A percentile compares a stretch with the other conserved stretches of the same genome.
phyloP scores from a whole-genome alignment of 2,113 vertebrate genomes.

The Pycnonotus jocosus region DNA sequence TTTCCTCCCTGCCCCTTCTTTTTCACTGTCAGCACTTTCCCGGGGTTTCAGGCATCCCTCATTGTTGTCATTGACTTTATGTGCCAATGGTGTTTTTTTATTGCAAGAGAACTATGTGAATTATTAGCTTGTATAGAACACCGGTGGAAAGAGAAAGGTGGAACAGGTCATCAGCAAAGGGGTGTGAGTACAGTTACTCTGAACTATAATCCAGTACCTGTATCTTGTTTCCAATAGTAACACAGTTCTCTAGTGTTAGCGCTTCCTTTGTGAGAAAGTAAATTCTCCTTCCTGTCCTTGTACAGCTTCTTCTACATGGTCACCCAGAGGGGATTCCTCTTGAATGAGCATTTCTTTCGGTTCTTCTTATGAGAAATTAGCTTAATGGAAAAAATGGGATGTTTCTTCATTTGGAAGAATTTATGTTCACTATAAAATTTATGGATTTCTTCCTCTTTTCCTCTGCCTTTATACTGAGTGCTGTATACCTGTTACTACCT shows the following conservation, averaged over 20 bases:
- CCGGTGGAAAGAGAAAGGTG: neutral
- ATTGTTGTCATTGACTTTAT: neutral
- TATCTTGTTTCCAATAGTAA: neutral
- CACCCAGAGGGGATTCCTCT: neutral
- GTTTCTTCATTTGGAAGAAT: neutral
- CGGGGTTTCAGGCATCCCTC: neutral
- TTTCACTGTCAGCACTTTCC: neutral
- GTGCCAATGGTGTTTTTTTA: neutral
- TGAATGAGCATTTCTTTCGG: neutral
- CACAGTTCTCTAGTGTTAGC: neutral
- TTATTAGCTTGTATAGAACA: neutral
- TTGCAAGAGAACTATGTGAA: neutral
- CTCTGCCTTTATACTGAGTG: neutral
- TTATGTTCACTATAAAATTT: neutral
- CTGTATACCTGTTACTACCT: neutral
- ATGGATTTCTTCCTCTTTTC: neutral
- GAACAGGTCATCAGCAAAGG: neutral
- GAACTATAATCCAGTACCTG: neutral
- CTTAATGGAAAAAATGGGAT: neutral
- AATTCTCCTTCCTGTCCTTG: neutral
- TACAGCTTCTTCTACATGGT: neutral
- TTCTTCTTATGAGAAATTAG: neutral
- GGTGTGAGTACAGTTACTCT: neutral
- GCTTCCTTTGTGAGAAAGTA: neutral
- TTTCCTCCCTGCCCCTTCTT: rapidly evolving